Evolutionary conservation across 2,113 vertebrate genomes (phyloP), one percentile per base, ranked within the genome.

Genomic region (Hemicordylus capensis): DNA sequence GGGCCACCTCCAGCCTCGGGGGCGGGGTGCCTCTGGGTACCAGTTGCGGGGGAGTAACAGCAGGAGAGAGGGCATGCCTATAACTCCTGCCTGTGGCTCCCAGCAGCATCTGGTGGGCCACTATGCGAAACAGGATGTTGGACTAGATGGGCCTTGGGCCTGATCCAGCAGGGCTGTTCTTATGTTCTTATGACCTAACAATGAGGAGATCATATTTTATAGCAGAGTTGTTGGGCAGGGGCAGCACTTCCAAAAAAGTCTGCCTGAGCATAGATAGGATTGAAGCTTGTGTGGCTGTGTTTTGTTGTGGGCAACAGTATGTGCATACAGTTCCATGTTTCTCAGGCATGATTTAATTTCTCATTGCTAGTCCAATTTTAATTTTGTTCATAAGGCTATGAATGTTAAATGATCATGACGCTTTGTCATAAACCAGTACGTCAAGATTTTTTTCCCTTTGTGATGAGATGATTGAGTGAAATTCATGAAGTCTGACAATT

Each of bases 401-500:
- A 4, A 76, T 77, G 67, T n/a, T n/a, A n/a, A n/a, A n/a, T n/a
- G n/a, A n/a, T n/a, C n/a, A n/a, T 6, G 15, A 34, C 19, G 39
- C 39, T 69, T 69, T 69, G 67, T 19, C 17, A 69, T 69, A 69
- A 69, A 9, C 17, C 6, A 39, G 37, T 19, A 22, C 9, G 37
- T 15, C 22, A 69, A 39, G 17, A 12, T 46, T 74, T 69, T 39
- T 37, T 51, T 12, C 70, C n/a, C n/a, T n/a, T n/a, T 28, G 24
- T 61, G 59, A 9, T 59, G 6, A 28, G 56, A 58, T 42, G 24
- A 28, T 6, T 42, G 63, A 46, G 11, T 46, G 61, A 61, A 59
- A 46, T 73, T 28, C 20, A 34, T 34, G 58, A 46, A 63, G 20
- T 89, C 84, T 58, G 74, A 42, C 22, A 76, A 66, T 85, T 88